phyloP scores from a whole-genome alignment of 2,113 vertebrate genomes.

The Pygoscelis adeliae region DNA sequence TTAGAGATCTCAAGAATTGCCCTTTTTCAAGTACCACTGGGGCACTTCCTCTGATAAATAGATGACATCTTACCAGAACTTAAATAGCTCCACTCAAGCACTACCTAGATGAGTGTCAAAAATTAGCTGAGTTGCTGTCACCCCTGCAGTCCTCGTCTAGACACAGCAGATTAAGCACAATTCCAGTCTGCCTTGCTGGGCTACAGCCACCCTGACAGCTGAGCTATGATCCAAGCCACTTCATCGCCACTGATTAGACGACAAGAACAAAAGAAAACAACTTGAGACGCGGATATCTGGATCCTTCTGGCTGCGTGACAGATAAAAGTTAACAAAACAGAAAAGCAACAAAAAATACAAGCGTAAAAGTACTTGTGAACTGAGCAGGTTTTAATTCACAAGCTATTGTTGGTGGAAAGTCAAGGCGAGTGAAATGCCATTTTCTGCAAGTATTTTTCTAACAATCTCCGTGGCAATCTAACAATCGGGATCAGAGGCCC shows the following conservation, averaged over 20 bases:
- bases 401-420: not conserved
- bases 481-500: not conserved
- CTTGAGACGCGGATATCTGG: not conserved
- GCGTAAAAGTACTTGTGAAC: not conserved
- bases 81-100: constrained; percentile 17
- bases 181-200: constrained; percentile 8
- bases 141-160: constrained; percentile 26
- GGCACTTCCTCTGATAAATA: not conserved
- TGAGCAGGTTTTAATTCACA: not conserved
- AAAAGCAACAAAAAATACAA: not conserved
- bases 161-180: not conserved
- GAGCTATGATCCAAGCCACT: not conserved
- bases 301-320: not conserved
- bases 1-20: not conserved
- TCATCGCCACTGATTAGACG: not conserved
- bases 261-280: not conserved
- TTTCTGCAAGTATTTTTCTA: not conserved
- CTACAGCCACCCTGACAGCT: constrained; percentile 5
- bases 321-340: not conserved
- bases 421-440: not conserved
- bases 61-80: constrained; percentile 1
- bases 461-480: not conserved
- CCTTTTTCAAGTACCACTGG: not conserved
- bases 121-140: constrained; percentile 40
- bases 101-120: constrained; percentile 49